Evolutionary conservation across 23 tunicate species (phyloP).

Genomic region (Halocynthia roretzi): DNA sequence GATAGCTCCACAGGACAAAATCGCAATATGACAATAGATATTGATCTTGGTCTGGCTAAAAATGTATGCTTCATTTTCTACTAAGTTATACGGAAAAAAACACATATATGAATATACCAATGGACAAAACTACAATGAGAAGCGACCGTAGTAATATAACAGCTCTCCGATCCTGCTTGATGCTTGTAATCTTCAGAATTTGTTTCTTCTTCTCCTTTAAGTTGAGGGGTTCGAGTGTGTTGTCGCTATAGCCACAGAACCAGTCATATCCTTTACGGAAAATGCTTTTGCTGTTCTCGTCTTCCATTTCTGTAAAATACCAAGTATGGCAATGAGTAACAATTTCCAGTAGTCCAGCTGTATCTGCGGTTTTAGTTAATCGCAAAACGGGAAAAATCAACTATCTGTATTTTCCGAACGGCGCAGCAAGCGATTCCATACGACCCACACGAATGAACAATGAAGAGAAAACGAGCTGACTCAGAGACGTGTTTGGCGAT

Average conservation of each 20-base stretch:
- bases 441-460: no score
- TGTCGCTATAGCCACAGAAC: slow-evolving; percentile 63
- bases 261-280: slow-evolving; percentile 61
- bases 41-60: no score
- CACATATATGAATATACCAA: slow-evolving; percentile 40
- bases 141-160: slow-evolving; percentile 19
- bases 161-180: slow-evolving; percentile 44
- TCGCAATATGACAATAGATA: no score
- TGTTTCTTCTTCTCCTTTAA: slow-evolving; percentile 33
- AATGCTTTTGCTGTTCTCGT: background rate
- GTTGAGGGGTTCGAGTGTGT: slow-evolving; percentile 9
- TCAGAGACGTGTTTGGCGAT: no score
- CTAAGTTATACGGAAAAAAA: slow-evolving; percentile 19
- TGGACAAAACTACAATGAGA: slow-evolving; percentile 31
- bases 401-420: background rate
- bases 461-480: no score
- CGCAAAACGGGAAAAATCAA: background rate
- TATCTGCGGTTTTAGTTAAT: no score
- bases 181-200: slow-evolving; percentile 45
- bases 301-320: background rate
- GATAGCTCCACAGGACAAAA: no score
- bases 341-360: no score
- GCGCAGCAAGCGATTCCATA: no score
- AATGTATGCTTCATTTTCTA: background rate
- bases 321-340: no score